Percentiles rank a stretch among this genome's conserved stretches.
Evolutionary conservation across 2,888 invertebrate species (phyloP).

Genomic region (Coelopa pilipes): DNA sequence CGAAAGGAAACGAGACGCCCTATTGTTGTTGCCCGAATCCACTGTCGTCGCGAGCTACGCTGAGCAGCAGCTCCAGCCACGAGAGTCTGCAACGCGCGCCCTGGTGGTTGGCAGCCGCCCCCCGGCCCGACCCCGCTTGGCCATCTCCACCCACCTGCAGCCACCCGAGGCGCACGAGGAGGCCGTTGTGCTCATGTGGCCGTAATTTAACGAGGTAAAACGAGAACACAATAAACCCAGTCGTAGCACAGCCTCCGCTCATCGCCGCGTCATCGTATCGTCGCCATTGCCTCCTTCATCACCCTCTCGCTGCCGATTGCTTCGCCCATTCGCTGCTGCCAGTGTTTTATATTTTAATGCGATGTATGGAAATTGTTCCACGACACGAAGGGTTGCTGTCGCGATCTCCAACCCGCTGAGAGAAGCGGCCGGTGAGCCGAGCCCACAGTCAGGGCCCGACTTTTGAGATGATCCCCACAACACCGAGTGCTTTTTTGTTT

Average conservation of each 20-base stretch:
- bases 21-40: conserved; percentile 46
- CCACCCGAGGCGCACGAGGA: conserved; percentile 3
- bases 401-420: not conserved
- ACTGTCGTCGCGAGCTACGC: conserved; percentile 44
- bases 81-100: not conserved
- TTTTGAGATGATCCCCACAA: not conserved
- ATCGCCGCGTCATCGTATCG: conserved; percentile 5
- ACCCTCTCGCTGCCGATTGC: not conserved
- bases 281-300: not conserved
- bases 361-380: conserved; percentile 3
- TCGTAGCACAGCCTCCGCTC: conserved; percentile 18
- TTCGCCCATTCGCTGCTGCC: not conserved
- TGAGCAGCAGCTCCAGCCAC: conserved; percentile 21
- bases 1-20: conserved; percentile 36
- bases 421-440: not conserved
- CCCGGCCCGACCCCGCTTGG: not conserved
- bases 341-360: conserved; percentile 12
- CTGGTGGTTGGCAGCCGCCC: not conserved
- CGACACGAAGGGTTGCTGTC: not conserved
- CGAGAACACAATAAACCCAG: conserved; percentile 57
- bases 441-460: not conserved
- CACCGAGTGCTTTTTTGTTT: not conserved
- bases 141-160: conserved; percentile 1
- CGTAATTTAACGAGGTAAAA: conserved; percentile 65
- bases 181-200: conserved; percentile 58